A percentile compares a stretch with the other conserved stretches of the same genome.
Evolutionary conservation across 2,888 invertebrate species (phyloP).

Genomic region (Clepsis dumicolana): DNA sequence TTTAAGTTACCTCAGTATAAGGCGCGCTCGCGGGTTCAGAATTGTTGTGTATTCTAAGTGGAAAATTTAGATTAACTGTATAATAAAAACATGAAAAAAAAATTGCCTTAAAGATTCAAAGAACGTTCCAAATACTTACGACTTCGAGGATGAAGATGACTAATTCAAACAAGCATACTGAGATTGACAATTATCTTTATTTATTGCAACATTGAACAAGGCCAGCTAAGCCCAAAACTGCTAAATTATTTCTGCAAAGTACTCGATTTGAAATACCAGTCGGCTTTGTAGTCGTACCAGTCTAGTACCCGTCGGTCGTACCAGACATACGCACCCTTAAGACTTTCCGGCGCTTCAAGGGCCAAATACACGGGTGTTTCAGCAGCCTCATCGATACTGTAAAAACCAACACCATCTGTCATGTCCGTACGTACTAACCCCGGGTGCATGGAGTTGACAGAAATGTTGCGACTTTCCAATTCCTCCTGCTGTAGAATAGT

Average conservation of each 20-base stretch:
- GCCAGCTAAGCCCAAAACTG: background rate
- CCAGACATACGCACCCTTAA: constrained; percentile 90
- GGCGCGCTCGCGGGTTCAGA: too few species aligned
- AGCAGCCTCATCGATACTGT: constrained; percentile 85
- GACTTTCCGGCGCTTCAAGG: constrained; percentile 75
- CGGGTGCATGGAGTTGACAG: constrained; percentile 88
- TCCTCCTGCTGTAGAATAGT: constrained; percentile 88
- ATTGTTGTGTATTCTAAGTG: too few species aligned
- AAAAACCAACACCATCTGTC: constrained; percentile 87
- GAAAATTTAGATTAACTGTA: too few species aligned
- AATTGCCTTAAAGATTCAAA: too few species aligned
- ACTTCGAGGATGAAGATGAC: too few species aligned
- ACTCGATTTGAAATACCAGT: constrained; percentile 65
- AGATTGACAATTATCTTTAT: background rate
- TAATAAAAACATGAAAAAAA: too few species aligned
- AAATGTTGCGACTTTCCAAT: constrained; percentile 85
- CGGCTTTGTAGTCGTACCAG: constrained; percentile 79
- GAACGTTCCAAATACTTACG: too few species aligned
- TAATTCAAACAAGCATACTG: too few species aligned
- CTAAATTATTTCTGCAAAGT: constrained; percentile 45
- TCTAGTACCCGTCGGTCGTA: constrained; percentile 82
- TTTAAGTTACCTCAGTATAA: too few species aligned
- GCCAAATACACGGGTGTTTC: constrained; percentile 84
- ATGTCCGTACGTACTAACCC: constrained; percentile 93
- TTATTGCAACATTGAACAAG: background rate